Evolutionary conservation across 1,140 invertebrate genomes (phyloP), one percentile per base, ranked within the genome.

Genomic region (Ladona fulva): DNA sequence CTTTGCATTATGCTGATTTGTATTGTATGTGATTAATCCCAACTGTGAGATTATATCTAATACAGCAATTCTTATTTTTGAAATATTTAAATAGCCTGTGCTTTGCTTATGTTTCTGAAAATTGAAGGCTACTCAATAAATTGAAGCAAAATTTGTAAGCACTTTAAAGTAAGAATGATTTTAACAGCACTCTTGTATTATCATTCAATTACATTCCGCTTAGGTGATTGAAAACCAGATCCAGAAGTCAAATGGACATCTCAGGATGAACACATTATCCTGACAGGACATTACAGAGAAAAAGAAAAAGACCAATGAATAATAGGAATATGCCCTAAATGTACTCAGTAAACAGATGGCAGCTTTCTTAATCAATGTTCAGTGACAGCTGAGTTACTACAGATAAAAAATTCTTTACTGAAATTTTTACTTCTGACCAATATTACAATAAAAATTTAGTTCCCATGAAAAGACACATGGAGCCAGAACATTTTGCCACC

Each of bases 301-400:
- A 78, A 79, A 76, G 24, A 79, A 52, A 79, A 77, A 78, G 19
- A 66, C 37, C 14, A 73, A 79, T 59, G 59, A 66, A 78, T 74
- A 77, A 76, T 74, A 77, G 25, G 22, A 42, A 66, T 66, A 6
- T 66, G 52, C 12, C 12, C 52, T 66, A 22, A 22, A 66, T 19
- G 16, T 5, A 19, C 14, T 16, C 5, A 66, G 52, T 22, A 66
- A 66, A 52, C 44, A 52, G 44, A 52, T 66, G 3, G 52, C 52
- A 66, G 3, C 52, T 12, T 66, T 6, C 52, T 66, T 66, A 5
- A 66, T 37, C 29, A 37, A 8, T 37, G 29, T 37, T 37, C 29
- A 37, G 29, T 37, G 29, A 5, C 29, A 37, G 29, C 29, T 5
- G 29, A 37, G 29, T 37, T 37, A 5, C 29, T 37, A 37, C 3